Conservation (phyloP, 2,797 vertebrate species). For the Chrysocyon brachyurus region DNA sequence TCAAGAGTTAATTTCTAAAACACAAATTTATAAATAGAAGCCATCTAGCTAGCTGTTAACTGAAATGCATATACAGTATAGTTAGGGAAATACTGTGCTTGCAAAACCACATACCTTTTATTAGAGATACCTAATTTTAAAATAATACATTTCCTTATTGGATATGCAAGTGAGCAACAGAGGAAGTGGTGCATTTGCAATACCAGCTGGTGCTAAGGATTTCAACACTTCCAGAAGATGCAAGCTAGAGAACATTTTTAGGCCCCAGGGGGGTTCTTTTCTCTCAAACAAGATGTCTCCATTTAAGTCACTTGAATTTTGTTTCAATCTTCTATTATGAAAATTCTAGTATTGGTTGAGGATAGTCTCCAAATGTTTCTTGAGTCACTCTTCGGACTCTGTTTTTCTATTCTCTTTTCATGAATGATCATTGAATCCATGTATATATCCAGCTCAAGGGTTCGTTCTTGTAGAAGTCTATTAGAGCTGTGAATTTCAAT, state of each 20-base stretch:
- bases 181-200: slow-evolving; percentile 94
- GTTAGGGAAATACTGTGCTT: slow-evolving; percentile 79
- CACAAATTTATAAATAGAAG: background rate
- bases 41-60: background rate
- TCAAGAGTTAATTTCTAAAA: slow-evolving; percentile 40
- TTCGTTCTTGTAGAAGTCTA: slow-evolving; percentile 86
- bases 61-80: background rate
- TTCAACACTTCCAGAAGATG: slow-evolving; percentile 95
- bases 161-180: slow-evolving; percentile 95
- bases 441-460: slow-evolving; percentile 78
- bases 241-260: slow-evolving; percentile 94
- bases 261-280: slow-evolving; percentile 92
- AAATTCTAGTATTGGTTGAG: slow-evolving; percentile 92
- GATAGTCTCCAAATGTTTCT: slow-evolving; percentile 92
- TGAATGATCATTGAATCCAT: slow-evolving; percentile 90
- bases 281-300: slow-evolving; percentile 87
- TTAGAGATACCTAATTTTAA: slow-evolving; percentile 93
- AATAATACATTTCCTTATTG: slow-evolving; percentile 94
- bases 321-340: slow-evolving; percentile 94
- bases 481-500: slow-evolving; percentile 89
- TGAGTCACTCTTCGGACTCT: slow-evolving; percentile 89
- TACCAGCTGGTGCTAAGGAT: slow-evolving; percentile 92
- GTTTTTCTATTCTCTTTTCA: slow-evolving; percentile 90
- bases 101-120: slow-evolving; percentile 73
- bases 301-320: slow-evolving; percentile 90